Conservation (phyloP, 1,140 invertebrate genomes). For the Drosophila arizonae region DNA sequence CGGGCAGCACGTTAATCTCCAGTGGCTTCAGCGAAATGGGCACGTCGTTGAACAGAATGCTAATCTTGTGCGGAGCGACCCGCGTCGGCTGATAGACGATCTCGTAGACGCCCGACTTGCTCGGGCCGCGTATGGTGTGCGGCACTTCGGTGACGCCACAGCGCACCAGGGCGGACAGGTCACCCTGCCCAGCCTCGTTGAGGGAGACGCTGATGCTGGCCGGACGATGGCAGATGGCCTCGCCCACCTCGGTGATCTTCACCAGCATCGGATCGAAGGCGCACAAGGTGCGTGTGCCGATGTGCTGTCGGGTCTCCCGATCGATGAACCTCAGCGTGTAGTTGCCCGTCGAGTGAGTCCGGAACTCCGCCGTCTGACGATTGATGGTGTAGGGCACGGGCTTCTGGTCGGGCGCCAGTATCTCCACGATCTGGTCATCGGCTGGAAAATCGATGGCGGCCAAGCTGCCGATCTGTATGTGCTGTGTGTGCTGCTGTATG, state of each 20-base stretch:
- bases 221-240: slow-evolving; percentile 92
- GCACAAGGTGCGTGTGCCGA: slow-evolving; percentile 87
- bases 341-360: slow-evolving; percentile 84
- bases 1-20: slow-evolving; percentile 84
- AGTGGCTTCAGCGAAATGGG: slow-evolving; percentile 85
- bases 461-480: slow-evolving; percentile 85
- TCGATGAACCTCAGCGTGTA: slow-evolving; percentile 84
- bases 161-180: slow-evolving; percentile 89
- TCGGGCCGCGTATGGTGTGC: slow-evolving; percentile 88
- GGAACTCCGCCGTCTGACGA: slow-evolving; percentile 84
- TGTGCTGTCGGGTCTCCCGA: slow-evolving; percentile 81
- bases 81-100: slow-evolving; percentile 93
- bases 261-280: slow-evolving; percentile 94
- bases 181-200: slow-evolving; percentile 91
- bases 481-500: slow-evolving; percentile 92
- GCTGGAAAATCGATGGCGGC: slow-evolving; percentile 85
- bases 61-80: slow-evolving; percentile 91
- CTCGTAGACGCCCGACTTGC: slow-evolving; percentile 88
- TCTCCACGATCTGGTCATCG: slow-evolving; percentile 84
- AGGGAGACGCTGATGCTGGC: slow-evolving; percentile 87
- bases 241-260: slow-evolving; percentile 89
- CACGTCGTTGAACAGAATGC: slow-evolving; percentile 90
- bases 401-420: slow-evolving; percentile 84
- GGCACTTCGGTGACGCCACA: slow-evolving; percentile 91
- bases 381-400: slow-evolving; percentile 84